phyloP scores from a whole-genome alignment of 2,797 vertebrate species.

The Schizopygopsis malacanthus region DNA sequence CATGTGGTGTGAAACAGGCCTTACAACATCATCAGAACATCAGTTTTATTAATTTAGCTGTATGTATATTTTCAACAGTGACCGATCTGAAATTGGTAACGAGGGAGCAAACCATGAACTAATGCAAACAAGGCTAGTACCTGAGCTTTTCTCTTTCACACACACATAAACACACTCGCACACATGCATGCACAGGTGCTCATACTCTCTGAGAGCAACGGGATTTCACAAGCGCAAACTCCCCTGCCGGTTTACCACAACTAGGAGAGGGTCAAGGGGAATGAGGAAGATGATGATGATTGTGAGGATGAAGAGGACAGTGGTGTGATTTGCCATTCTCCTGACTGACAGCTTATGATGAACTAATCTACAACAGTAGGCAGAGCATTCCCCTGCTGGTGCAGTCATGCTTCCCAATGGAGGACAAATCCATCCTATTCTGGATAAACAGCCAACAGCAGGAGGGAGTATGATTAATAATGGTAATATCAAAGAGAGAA shows the following conservation, averaged over 20 bases:
- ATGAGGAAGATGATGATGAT: slow-evolving; percentile 41
- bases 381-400: slow-evolving; percentile 23
- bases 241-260: slow-evolving; percentile 29
- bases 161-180: background rate
- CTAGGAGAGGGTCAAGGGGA: slow-evolving; percentile 30
- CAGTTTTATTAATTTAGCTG: background rate
- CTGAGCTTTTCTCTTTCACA: background rate
- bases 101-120: slow-evolving; percentile 2
- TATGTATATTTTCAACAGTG: background rate
- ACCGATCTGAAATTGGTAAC: background rate
- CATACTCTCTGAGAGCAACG: slow-evolving; percentile 1
- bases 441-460: slow-evolving; percentile 39
- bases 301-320: slow-evolving; percentile 30
- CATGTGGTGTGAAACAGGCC: background rate
- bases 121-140: slow-evolving; percentile 42
- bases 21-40: background rate
- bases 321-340: slow-evolving; percentile 46
- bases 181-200: slow-evolving; percentile 25
- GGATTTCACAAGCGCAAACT: slow-evolving; percentile 20
- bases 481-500: background rate
- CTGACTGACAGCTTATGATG: slow-evolving; percentile 26
- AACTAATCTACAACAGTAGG: slow-evolving; percentile 42
- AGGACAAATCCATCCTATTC: slow-evolving; percentile 38
- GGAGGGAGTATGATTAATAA: slow-evolving; percentile 31
- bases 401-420: slow-evolving; percentile 52